Conservation (phyloP, 2,888 invertebrate species). For the Sialis lutaria region DNA sequence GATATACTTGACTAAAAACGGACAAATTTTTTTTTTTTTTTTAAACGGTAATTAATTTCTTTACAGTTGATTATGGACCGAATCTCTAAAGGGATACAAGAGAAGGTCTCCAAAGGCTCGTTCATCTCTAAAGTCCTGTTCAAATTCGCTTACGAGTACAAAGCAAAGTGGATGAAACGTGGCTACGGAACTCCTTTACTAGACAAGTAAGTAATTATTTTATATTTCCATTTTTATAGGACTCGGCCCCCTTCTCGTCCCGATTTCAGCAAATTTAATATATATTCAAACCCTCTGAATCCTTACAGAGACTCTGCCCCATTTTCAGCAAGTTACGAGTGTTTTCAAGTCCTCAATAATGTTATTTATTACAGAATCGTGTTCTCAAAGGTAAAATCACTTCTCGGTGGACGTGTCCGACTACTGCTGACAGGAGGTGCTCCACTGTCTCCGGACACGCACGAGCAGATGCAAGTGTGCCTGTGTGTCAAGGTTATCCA, state of each 20-base stretch:
- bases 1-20: too few species aligned
- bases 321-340: not conserved
- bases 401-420: slow-evolving; percentile 80
- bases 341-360: not conserved
- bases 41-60: slow-evolving; percentile 2
- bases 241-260: not conserved
- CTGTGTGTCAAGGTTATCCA: slow-evolving; percentile 80
- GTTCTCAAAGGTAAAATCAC: slow-evolving; percentile 29
- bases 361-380: slow-evolving; percentile 28
- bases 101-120: slow-evolving; percentile 75
- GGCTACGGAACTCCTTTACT: slow-evolving; percentile 70
- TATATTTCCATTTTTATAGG: not conserved
- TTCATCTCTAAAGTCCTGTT: slow-evolving; percentile 69
- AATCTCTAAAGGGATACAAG: slow-evolving; percentile 92
- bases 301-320: not conserved
- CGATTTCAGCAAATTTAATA: not conserved
- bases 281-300: slow-evolving; percentile 4
- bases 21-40: not conserved
- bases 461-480: slow-evolving; percentile 81
- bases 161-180: slow-evolving; percentile 64
- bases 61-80: slow-evolving; percentile 85
- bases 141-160: slow-evolving; percentile 89
- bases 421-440: slow-evolving; percentile 89
- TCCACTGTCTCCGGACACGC: slow-evolving; percentile 88
- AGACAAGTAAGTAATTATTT: slow-evolving; percentile 30